Percentiles rank a stretch among this genome's conserved stretches.
phyloP scores from a whole-genome alignment of 2,113 vertebrate species.

The Lates calcarifer region DNA sequence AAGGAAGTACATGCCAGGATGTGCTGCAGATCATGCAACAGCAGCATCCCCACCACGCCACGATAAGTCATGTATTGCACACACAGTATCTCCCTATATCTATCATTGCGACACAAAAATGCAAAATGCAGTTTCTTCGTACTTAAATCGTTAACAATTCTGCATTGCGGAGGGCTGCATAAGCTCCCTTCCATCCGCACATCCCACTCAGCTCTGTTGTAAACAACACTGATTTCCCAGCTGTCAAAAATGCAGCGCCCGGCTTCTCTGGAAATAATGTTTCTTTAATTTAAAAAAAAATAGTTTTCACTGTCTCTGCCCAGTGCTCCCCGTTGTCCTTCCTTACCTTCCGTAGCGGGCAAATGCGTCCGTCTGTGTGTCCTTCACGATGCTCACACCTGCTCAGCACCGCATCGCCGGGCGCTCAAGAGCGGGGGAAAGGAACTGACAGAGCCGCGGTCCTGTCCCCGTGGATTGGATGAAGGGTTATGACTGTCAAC shows the following conservation, averaged over 20 bases:
- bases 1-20: conserved; percentile 39
- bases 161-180: conserved; percentile 80
- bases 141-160: conserved; percentile 34
- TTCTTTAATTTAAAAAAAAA: neutral
- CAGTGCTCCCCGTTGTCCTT: conserved; percentile 36
- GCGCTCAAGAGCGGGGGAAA: conserved; percentile 67
- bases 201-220: conserved; percentile 60
- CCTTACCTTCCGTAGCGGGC: conserved; percentile 79
- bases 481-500: conserved; percentile 58
- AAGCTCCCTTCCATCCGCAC: conserved; percentile 41
- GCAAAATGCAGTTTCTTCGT: neutral
- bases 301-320: neutral
- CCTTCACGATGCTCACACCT: conserved; percentile 79
- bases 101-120: conserved; percentile 9
- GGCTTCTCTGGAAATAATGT: conserved; percentile 19
- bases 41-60: conserved; percentile 41
- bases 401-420: conserved; percentile 79
- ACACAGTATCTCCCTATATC: neutral
- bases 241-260: conserved; percentile 61
- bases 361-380: conserved; percentile 63
- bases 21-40: conserved; percentile 55
- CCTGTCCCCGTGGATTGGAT: conserved; percentile 70
- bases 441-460: conserved; percentile 71
- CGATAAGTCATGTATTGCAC: conserved; percentile 14
- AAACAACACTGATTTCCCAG: conserved; percentile 65